Conservation (phyloP, 2,797 vertebrate species). For the Eleutherodactylus coqui region DNA sequence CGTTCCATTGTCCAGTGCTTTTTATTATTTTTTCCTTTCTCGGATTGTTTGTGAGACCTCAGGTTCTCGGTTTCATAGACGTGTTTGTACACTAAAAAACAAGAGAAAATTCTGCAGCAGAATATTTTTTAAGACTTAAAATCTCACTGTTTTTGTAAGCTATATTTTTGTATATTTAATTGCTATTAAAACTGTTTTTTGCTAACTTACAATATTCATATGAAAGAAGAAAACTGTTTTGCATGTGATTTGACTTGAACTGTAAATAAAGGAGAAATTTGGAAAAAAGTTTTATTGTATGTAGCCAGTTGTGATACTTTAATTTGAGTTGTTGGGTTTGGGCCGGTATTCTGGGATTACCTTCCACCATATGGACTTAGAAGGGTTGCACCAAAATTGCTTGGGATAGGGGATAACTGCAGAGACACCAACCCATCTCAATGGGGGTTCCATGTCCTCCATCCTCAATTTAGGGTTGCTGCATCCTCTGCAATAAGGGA, state of each 20-base stretch:
- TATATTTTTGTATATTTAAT: constrained; percentile 65
- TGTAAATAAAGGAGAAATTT: constrained; percentile 61
- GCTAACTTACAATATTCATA: constrained; percentile 59
- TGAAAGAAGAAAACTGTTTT: constrained; percentile 54
- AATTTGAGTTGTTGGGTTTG: neutral
- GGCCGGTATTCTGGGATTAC: too few relatives aligned
- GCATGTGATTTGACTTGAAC: constrained; percentile 63
- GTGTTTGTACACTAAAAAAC: constrained; percentile 60
- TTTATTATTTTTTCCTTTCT: constrained; percentile 21
- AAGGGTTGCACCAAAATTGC: too few relatives aligned
- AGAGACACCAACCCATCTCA: too few relatives aligned
- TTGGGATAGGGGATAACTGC: too few relatives aligned
- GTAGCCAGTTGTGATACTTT: neutral
- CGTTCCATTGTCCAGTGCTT: constrained; percentile 5
- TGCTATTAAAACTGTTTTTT: constrained; percentile 62
- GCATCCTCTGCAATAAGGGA: too few relatives aligned
- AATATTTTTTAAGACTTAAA: constrained; percentile 53
- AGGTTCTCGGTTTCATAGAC: constrained; percentile 52
- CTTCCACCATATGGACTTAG: too few relatives aligned
- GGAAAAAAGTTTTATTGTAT: neutral
- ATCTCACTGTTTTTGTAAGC: constrained; percentile 62
- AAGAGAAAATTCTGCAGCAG: constrained; percentile 57
- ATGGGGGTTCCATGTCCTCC: too few relatives aligned
- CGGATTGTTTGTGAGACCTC: constrained; percentile 53
- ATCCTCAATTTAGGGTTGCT: too few relatives aligned